phyloP scores from a whole-genome alignment of 35 echinoderm and acorn worm species.

The Apostichopus japonicus region DNA sequence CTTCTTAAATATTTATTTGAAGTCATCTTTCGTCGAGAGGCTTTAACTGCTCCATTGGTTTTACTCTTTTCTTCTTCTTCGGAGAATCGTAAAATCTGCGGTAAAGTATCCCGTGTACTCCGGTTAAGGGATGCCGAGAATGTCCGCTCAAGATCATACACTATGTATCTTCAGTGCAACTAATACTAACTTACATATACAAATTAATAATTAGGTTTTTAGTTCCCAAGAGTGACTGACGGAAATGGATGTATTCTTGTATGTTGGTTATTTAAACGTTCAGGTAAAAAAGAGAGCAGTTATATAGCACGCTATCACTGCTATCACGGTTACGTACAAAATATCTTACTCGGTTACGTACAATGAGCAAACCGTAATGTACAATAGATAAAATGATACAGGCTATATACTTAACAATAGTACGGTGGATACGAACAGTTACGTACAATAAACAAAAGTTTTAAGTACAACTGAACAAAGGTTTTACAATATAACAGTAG shows the following conservation, averaged over 20 bases:
- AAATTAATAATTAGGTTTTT: constrained; percentile 52
- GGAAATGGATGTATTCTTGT: not conserved
- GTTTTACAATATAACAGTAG: too few species aligned
- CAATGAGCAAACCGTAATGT: too few species aligned
- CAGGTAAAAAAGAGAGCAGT: too few species aligned
- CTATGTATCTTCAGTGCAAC: not conserved
- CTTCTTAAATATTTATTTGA: not conserved
- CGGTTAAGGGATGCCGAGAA: not conserved
- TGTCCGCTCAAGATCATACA: not conserved
- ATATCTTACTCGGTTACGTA: too few species aligned
- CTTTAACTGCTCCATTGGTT: not conserved
- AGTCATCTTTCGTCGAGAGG: constrained; percentile 26
- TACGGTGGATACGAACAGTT: too few species aligned
- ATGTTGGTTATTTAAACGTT: not conserved
- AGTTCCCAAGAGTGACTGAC: constrained; percentile 6
- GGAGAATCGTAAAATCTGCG: constrained; percentile 37
- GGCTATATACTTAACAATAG: too few species aligned
- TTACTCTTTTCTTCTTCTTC: not conserved
- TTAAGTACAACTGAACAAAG: too few species aligned
- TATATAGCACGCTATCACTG: too few species aligned
- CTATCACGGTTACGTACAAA: too few species aligned
- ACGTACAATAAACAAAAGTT: too few species aligned
- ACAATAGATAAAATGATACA: too few species aligned
- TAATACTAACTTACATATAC: not conserved
- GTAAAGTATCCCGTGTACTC: constrained; percentile 15